Evolutionary conservation across 1,140 invertebrate species (phyloP).

Genomic region (Berghia stephanieae): DNA sequence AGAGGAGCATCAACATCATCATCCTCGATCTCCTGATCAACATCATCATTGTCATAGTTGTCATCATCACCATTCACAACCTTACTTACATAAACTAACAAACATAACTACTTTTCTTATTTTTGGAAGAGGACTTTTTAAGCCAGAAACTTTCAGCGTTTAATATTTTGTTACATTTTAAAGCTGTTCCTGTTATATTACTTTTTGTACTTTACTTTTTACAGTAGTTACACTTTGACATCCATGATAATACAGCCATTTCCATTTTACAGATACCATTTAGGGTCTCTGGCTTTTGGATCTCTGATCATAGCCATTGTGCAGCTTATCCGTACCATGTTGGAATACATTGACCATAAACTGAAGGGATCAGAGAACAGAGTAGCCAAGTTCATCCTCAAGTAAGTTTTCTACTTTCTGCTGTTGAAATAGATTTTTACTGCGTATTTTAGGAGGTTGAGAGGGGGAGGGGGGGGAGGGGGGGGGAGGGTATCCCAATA

Average conservation of each 20-base stretch:
- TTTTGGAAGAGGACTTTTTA: neutral
- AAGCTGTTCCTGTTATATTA: neutral
- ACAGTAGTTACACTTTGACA: too few species aligned
- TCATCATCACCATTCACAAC: too few species aligned
- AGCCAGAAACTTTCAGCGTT: neutral
- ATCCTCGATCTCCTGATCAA: too few species aligned
- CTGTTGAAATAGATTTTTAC: constrained; percentile 6
- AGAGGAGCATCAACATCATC: too few species aligned
- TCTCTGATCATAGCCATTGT: constrained; percentile 91
- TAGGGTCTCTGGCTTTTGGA: constrained; percentile 81
- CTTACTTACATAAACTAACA: too few species aligned
- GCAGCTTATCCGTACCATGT: constrained; percentile 81
- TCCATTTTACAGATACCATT: constrained; percentile 30
- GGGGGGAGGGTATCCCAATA: too few species aligned
- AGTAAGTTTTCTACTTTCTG: constrained; percentile 65
- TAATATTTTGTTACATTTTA: neutral
- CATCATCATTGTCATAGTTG: too few species aligned
- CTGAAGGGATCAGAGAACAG: constrained; percentile 75
- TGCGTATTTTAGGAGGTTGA: too few species aligned
- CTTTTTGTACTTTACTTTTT: too few species aligned
- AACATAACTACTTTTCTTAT: too few species aligned
- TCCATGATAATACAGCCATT: too few species aligned
- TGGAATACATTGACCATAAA: constrained; percentile 88
- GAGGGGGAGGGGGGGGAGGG: too few species aligned
- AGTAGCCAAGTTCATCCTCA: constrained; percentile 80